Conservation (phyloP, 2,113 vertebrate species). For the Pseudopipra pipra region DNA sequence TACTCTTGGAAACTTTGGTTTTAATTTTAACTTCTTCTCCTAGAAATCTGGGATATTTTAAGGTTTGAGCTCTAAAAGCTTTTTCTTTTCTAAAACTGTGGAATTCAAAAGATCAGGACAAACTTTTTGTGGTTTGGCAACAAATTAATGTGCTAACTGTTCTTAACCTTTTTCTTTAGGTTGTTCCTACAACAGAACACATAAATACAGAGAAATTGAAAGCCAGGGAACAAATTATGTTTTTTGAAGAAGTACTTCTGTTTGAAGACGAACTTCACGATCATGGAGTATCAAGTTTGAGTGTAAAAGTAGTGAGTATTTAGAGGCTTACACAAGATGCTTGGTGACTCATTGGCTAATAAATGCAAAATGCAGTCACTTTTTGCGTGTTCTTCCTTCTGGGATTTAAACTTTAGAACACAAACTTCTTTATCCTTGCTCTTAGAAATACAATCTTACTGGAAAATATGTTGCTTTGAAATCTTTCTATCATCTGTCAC, state of each 20-base stretch:
- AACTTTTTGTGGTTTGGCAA: neutral
- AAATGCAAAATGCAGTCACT: neutral
- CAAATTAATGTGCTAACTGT: neutral
- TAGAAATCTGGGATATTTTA: neutral
- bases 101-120: neutral
- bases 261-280: conserved; percentile 98
- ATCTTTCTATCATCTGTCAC: neutral
- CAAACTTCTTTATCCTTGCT: neutral
- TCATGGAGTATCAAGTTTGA: conserved; percentile 94
- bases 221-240: conserved; percentile 93
- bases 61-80: neutral
- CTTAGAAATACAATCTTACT: neutral
- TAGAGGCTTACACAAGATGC: neutral
- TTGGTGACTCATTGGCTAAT: neutral
- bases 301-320: conserved; percentile 91
- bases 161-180: conserved; percentile 71
- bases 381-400: neutral
- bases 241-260: conserved; percentile 95
- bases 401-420: neutral
- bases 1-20: neutral
- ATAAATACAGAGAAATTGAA: conserved; percentile 95
- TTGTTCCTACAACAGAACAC: conserved; percentile 84
- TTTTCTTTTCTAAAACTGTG: neutral
- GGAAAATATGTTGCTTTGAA: neutral
- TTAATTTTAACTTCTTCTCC: neutral